These are phyloP conservation scores for Ectemnius cavifrons DNA, from an alignment of 2,888 invertebrate genomes.

Conservation along the genomic window DNA sequence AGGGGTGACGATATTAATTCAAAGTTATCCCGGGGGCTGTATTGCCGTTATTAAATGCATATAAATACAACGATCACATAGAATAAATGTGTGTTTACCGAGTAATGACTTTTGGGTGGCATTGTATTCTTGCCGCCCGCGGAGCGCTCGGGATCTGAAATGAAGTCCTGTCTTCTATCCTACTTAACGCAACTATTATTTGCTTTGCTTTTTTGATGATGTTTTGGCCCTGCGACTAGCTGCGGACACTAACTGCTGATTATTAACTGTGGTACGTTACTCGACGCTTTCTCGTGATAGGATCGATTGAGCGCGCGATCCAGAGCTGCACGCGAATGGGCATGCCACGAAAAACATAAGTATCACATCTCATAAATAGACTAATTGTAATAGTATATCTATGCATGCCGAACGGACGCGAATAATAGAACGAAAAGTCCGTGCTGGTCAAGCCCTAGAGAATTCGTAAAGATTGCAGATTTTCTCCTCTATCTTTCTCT, in stretches of 20 bases:
- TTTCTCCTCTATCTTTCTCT: no score
- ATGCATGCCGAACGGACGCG: conserved; percentile 15
- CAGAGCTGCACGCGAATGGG: conserved; percentile 22
- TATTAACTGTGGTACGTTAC: conserved; percentile 15
- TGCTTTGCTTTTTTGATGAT: conserved; percentile 21
- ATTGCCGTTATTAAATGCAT: no score
- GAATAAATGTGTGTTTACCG: no score
- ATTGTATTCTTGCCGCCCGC: no score
- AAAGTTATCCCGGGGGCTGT: no score
- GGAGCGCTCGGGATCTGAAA: no score
- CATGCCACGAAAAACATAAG: conserved; percentile 64
- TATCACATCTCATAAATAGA: conserved; percentile 72
- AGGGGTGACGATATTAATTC: no score
- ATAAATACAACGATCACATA: no score
- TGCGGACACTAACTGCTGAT: conserved; percentile 23
- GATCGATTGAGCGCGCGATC: conserved; percentile 25
- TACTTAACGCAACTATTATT: conserved; percentile 16
- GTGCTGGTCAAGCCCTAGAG: conserved; percentile 27
- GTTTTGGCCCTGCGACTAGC: not conserved
- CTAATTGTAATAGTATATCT: conserved; percentile 34
- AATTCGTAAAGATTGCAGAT: conserved; percentile 12
- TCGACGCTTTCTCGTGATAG: not conserved
- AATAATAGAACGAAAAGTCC: conserved; percentile 24
- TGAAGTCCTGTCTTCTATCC: no score
- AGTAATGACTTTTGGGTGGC: no score